Conservation (phyloP, 2,797 vertebrate species). For the Apodemus agrarius region DNA sequence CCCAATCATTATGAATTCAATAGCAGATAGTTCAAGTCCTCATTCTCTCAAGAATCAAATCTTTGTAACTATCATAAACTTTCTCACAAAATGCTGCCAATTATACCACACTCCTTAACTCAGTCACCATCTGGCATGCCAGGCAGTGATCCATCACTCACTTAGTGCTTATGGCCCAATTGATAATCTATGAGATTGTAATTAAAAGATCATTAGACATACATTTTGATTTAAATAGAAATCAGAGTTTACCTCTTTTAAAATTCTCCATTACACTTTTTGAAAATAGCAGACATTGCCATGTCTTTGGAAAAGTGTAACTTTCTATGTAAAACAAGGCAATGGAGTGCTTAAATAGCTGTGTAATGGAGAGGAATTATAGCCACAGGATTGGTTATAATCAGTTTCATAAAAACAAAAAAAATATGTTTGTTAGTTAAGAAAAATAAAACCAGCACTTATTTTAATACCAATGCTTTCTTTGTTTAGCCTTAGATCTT, state of each 20-base stretch:
- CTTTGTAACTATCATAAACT: not conserved
- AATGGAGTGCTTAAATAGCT: slow-evolving; percentile 62
- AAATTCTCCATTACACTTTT: not conserved
- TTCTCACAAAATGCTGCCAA: not conserved
- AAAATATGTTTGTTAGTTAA: slow-evolving; percentile 39
- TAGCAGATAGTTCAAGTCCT: not conserved
- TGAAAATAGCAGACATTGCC: too few species aligned
- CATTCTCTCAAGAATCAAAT: not conserved
- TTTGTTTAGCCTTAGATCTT: slow-evolving; percentile 70
- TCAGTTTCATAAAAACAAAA: slow-evolving; percentile 54
- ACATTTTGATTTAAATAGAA: not conserved
- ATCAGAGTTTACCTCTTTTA: not conserved
- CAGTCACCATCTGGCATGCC: not conserved
- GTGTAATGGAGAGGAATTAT: slow-evolving; percentile 42
- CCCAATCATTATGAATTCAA: not conserved
- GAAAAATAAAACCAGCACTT: slow-evolving; percentile 64
- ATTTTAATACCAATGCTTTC: slow-evolving; percentile 54
- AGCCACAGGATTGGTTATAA: slow-evolving; percentile 50
- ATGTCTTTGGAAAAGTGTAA: not conserved
- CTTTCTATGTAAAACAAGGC: slow-evolving; percentile 40
- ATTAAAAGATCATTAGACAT: not conserved
- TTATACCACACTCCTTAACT: not conserved
- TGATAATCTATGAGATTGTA: not conserved
- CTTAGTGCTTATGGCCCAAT: not conserved
- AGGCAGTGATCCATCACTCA: too few species aligned